Percentiles rank a stretch among this genome's conserved stretches.
Evolutionary conservation across 1,140 invertebrate species (phyloP).

Genomic region (Leptonema lineaticorne): DNA sequence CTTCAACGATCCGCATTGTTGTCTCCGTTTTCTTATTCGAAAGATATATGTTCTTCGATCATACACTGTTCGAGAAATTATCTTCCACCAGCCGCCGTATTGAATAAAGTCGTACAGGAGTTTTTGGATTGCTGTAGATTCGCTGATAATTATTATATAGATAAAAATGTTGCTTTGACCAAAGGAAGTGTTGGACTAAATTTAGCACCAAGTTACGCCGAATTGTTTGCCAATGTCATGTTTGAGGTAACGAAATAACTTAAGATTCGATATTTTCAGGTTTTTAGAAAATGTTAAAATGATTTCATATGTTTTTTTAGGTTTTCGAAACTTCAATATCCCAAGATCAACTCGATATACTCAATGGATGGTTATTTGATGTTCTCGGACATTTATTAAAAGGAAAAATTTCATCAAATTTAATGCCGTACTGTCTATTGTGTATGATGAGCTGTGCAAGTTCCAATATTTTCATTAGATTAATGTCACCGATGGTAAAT

Average conservation of each 20-base stretch:
- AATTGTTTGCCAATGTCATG: constrained; percentile 48
- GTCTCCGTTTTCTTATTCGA: constrained; percentile 40
- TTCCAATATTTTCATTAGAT: constrained; percentile 46
- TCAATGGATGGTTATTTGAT: constrained; percentile 56
- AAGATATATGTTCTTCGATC: constrained; percentile 44
- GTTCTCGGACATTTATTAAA: constrained; percentile 49
- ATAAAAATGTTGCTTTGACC: constrained; percentile 44
- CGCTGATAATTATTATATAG: constrained; percentile 43
- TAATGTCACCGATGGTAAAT: constrained; percentile 44
- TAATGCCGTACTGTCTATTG: constrained; percentile 48
- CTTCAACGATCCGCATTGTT: constrained; percentile 46
- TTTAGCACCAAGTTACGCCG: constrained; percentile 35
- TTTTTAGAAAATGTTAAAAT: constrained; percentile 18
- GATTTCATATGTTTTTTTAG: constrained; percentile 43
- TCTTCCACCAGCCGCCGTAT: constrained; percentile 49
- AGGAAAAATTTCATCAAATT: constrained; percentile 46
- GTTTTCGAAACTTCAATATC: constrained; percentile 53
- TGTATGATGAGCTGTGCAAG: constrained; percentile 50
- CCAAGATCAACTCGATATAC: constrained; percentile 50
- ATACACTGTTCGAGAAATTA: constrained; percentile 51
- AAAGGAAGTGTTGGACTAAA: constrained; percentile 42
- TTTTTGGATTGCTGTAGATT: constrained; percentile 52
- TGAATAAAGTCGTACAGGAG: constrained; percentile 54
- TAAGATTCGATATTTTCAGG: not conserved
- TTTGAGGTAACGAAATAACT: constrained; percentile 45